phyloP scores from a whole-genome alignment of 2,113 vertebrate species.

The Suricata suricatta region DNA sequence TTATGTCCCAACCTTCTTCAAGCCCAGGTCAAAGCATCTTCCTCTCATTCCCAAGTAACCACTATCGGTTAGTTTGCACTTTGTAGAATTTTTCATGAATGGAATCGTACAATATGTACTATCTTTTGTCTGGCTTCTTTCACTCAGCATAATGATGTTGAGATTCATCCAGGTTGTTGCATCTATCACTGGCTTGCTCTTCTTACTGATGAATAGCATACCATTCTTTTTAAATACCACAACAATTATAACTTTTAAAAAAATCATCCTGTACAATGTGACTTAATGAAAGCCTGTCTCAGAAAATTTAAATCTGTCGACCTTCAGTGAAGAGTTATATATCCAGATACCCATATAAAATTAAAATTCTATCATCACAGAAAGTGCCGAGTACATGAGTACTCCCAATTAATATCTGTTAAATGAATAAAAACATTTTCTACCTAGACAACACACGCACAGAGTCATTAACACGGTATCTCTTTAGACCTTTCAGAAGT shows the following conservation, averaged over 20 bases:
- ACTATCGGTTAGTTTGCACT: neutral
- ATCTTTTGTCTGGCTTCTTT: neutral
- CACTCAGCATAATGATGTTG: neutral
- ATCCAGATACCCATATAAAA: neutral
- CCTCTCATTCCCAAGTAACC: neutral
- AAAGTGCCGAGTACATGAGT: neutral
- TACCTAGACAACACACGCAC: neutral
- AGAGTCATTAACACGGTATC: neutral
- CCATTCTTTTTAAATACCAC: neutral
- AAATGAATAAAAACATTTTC: neutral
- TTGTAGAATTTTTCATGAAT: neutral
- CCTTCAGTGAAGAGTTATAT: neutral
- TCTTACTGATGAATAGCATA: neutral
- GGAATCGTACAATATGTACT: neutral
- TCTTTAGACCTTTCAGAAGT: neutral
- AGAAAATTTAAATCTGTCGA: neutral
- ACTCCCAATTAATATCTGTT: neutral
- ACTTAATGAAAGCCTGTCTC: neutral
- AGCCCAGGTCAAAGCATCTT: neutral
- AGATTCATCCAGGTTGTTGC: neutral
- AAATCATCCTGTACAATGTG: neutral
- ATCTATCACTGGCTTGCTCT: neutral
- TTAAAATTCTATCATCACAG: neutral
- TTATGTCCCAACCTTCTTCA: neutral
- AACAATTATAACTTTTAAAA: neutral